Evolutionary conservation across 2,797 vertebrate species (phyloP).

Genomic region (Schizothorax lantsangensis): DNA sequence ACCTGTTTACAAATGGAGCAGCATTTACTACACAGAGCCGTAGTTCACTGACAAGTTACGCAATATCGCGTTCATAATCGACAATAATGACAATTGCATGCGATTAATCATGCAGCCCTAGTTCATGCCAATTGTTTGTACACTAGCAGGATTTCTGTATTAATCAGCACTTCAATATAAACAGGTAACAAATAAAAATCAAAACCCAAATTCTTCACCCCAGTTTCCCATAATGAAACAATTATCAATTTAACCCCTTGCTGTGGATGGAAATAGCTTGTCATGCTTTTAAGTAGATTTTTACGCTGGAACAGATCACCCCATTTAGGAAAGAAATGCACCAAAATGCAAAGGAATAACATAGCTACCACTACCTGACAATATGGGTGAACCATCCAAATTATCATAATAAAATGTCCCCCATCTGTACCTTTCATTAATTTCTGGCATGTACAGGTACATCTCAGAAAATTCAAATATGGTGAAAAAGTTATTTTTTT

Average conservation of each 20-base stretch:
- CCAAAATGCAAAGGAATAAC: neutral
- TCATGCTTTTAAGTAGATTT: neutral
- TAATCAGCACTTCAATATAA: neutral
- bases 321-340: neutral
- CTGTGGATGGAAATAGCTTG: neutral
- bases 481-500: too few species aligned
- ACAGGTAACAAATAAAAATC: neutral
- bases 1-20: too few species aligned
- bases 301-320: neutral
- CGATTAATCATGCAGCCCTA: too few species aligned
- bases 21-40: too few species aligned
- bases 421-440: too few species aligned
- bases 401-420: neutral
- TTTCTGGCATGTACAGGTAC: too few species aligned
- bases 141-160: slow-evolving; percentile 13
- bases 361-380: too few species aligned
- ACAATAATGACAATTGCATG: too few species aligned
- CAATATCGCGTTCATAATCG: too few species aligned
- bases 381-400: neutral
- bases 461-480: too few species aligned
- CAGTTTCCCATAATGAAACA: neutral
- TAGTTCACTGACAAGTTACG: too few species aligned
- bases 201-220: neutral
- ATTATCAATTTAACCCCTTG: neutral
- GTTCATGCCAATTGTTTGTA: neutral